Percentiles rank a stretch among this genome's conserved stretches.
Evolutionary conservation across 2,888 invertebrate species (phyloP).

Genomic region (Axea sp.): DNA sequence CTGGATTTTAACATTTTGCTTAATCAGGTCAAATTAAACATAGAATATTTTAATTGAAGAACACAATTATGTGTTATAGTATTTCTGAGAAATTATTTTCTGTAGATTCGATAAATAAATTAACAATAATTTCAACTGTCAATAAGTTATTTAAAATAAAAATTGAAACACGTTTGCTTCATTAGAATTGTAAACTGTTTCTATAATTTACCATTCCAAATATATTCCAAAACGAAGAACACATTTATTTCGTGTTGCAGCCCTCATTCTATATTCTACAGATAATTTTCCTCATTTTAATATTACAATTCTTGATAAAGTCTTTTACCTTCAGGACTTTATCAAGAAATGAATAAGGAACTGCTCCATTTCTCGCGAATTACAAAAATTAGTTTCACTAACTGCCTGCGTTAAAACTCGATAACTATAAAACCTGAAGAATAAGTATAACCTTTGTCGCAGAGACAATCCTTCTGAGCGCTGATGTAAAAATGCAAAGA

Average conservation of each 20-base stretch:
- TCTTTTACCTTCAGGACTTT: constrained; percentile 11
- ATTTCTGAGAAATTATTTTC: too few species aligned
- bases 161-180: too few species aligned
- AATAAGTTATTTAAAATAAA: too few species aligned
- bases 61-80: too few species aligned
- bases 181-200: too few species aligned
- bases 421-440: constrained; percentile 47
- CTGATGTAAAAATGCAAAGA: constrained; percentile 48
- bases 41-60: too few species aligned
- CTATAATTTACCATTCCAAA: background rate
- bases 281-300: constrained; percentile 20
- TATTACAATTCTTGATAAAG: constrained; percentile 32
- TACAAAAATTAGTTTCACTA: constrained; percentile 54
- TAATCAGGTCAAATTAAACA: too few species aligned
- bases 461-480: constrained; percentile 44
- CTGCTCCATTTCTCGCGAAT: constrained; percentile 36
- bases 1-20: too few species aligned
- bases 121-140: too few species aligned
- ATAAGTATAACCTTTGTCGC: constrained; percentile 50
- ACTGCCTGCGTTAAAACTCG: constrained; percentile 44
- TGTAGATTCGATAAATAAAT: too few species aligned
- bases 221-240: too few species aligned
- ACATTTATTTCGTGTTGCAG: constrained; percentile 12
- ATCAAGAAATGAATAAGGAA: constrained; percentile 35
- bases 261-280: constrained; percentile 7